A percentile compares a stretch with the other conserved stretches of the same genome.
These are phyloP conservation scores for Drosophila lutescens DNA, from an alignment of 2,888 invertebrate species.

Conservation along the genomic window DNA sequence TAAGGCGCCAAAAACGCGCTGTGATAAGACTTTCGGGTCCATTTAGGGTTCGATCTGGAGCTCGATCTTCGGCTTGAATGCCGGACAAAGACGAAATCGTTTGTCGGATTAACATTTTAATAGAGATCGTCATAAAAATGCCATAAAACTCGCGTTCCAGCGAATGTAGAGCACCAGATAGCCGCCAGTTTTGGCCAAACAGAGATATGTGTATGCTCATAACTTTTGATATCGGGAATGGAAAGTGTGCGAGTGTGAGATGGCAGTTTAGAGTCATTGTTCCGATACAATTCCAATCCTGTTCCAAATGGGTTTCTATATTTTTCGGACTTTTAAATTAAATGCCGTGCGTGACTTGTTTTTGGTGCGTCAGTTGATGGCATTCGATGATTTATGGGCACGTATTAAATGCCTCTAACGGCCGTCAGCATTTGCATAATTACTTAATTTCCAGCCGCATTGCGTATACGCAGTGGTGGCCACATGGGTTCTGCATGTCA, in stretches of 20 bases:
- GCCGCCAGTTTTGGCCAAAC: slow-evolving; percentile 1
- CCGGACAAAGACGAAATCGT: slow-evolving; percentile 45
- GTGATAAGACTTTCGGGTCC: slow-evolving; percentile 61
- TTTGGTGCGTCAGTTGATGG: slow-evolving; percentile 32
- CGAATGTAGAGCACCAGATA: slow-evolving; percentile 45
- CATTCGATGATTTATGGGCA: slow-evolving; percentile 64
- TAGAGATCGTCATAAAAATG: slow-evolving; percentile 71
- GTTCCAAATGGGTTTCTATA: slow-evolving; percentile 18
- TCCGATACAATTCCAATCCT: slow-evolving; percentile 20
- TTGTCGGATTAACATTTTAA: slow-evolving; percentile 72
- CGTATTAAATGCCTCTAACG: slow-evolving; percentile 58
- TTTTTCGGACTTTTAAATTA: slow-evolving; percentile 47
- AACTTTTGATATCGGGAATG: slow-evolving; percentile 41
- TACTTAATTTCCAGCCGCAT: slow-evolving; percentile 64
- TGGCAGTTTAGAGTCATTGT: slow-evolving; percentile 27
- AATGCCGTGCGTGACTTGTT: slow-evolving; percentile 65
- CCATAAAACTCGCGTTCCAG: slow-evolving; percentile 58
- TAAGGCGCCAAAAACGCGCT: slow-evolving; percentile 74
- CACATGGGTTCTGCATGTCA: slow-evolving; percentile 51
- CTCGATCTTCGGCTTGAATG: slow-evolving; percentile 6
- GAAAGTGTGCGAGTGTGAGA: slow-evolving; percentile 44
- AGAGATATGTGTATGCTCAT: slow-evolving; percentile 32
- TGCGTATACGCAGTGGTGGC: slow-evolving; percentile 58
- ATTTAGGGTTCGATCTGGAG: slow-evolving; percentile 46
- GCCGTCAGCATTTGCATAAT: slow-evolving; percentile 66